Percentiles rank a stretch among this genome's conserved stretches.
Conservation (phyloP, 2,113 vertebrate genomes). For the Phrynosoma blainvillii region DNA sequence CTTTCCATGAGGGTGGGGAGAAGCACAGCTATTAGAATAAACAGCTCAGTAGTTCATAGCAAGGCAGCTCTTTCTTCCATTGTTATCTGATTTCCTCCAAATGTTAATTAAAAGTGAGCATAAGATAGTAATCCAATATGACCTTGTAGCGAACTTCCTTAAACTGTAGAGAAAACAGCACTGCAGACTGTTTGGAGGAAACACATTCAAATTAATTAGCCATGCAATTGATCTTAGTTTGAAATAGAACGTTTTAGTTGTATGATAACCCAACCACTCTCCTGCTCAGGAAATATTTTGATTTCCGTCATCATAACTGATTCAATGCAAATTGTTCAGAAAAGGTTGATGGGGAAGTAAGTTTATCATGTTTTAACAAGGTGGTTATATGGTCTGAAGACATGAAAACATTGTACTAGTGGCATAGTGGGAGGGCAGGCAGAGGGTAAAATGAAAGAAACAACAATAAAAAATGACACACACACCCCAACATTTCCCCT, state of each 20-base stretch:
- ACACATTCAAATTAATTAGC: slow-evolving; percentile 51
- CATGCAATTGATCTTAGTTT: slow-evolving; percentile 53
- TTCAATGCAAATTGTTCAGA: slow-evolving; percentile 26
- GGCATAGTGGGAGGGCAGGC: not conserved
- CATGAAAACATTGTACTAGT: not conserved
- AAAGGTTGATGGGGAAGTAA: slow-evolving; percentile 12
- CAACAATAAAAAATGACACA: not conserved
- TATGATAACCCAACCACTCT: slow-evolving; percentile 28
- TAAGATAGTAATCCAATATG: slow-evolving; percentile 51
- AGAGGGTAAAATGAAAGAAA: too few species aligned
- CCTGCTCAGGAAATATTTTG: slow-evolving; percentile 31
- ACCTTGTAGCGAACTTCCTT: slow-evolving; percentile 38
- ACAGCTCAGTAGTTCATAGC: slow-evolving; percentile 33
- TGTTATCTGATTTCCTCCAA: slow-evolving; percentile 58
- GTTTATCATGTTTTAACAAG: slow-evolving; percentile 6
- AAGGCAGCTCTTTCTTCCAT: slow-evolving; percentile 36
- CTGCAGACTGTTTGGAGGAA: slow-evolving; percentile 30
- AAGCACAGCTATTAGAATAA: not conserved
- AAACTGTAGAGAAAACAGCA: slow-evolving; percentile 29
- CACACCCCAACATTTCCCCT: slow-evolving; percentile 33
- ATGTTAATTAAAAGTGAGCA: slow-evolving; percentile 63
- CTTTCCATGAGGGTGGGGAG: not conserved
- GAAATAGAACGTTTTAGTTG: slow-evolving; percentile 46
- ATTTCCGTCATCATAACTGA: slow-evolving; percentile 46
- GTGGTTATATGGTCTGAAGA: not conserved